A percentile compares a stretch with the other conserved stretches of the same genome.
Conservation (phyloP, 2,888 invertebrate species). For the Xestia xanthographa region DNA sequence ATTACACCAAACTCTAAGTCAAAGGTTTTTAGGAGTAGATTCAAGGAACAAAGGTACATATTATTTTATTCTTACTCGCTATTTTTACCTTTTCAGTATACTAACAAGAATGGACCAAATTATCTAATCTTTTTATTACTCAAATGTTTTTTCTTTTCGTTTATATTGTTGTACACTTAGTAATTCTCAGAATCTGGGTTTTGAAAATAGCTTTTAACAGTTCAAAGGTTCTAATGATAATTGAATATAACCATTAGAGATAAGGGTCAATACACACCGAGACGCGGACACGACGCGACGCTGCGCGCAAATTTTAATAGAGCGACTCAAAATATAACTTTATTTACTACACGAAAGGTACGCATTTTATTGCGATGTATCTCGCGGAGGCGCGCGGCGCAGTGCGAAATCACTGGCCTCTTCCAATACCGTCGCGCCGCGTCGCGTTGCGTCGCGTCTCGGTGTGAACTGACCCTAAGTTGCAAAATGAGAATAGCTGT, state of each 20-base stretch:
- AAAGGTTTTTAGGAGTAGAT: slow-evolving; percentile 77
- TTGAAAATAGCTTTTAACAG: not conserved
- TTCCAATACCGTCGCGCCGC: too few species aligned
- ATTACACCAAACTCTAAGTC: slow-evolving; percentile 69
- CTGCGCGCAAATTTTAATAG: too few species aligned
- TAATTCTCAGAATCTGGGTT: slow-evolving; percentile 14
- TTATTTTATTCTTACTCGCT: slow-evolving; percentile 75
- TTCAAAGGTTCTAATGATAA: slow-evolving; percentile 13
- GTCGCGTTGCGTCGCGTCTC: too few species aligned
- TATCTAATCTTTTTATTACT: slow-evolving; percentile 34
- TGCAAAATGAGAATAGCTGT: slow-evolving; percentile 6
- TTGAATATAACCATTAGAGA: slow-evolving; percentile 23
- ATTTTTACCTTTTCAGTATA: slow-evolving; percentile 32
- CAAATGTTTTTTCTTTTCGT: not conserved
- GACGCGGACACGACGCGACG: too few species aligned
- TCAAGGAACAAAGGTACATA: slow-evolving; percentile 82
- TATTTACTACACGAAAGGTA: too few species aligned
- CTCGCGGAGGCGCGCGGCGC: too few species aligned
- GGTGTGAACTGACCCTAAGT: not conserved
- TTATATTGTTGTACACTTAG: not conserved
- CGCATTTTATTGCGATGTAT: too few species aligned
- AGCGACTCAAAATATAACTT: too few species aligned
- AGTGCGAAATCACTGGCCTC: too few species aligned
- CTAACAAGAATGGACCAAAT: slow-evolving; percentile 31
- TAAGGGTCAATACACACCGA: not conserved